A percentile compares a stretch with the other conserved stretches of the same genome.
Evolutionary conservation across 2,113 vertebrate species (phyloP).

Genomic region (Panthera uncia): DNA sequence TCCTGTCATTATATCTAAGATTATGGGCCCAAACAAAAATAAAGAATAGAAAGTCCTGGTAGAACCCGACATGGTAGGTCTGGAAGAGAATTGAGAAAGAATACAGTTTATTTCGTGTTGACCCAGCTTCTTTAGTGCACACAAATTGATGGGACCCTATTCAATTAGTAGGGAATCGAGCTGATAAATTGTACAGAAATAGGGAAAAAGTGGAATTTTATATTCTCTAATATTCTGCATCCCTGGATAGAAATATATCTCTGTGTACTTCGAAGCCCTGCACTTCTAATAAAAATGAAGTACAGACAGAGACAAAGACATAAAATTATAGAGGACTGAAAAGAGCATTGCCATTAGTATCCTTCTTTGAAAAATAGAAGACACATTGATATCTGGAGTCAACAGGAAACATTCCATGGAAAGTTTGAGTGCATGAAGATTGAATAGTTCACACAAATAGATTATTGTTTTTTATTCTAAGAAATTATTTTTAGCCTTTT

Average conservation of each 20-base stretch:
- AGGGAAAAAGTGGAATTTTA: neutral
- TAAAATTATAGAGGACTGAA: neutral
- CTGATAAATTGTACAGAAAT: neutral
- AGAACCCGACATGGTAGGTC: neutral
- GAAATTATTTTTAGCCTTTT: slow-evolving; percentile 68
- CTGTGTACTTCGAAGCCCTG: neutral
- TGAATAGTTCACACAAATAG: slow-evolving; percentile 25
- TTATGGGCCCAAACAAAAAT: neutral
- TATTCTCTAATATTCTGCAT: neutral
- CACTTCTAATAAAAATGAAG: slow-evolving; percentile 25
- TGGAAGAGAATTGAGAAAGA: neutral
- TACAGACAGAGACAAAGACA: neutral
- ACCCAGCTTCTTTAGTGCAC: neutral
- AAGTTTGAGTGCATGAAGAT: slow-evolving; percentile 28
- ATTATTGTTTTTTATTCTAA: slow-evolving; percentile 30
- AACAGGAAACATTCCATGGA: slow-evolving; percentile 48
- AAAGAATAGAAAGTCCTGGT: neutral
- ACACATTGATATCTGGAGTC: neutral
- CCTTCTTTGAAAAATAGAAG: neutral
- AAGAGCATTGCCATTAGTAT: neutral
- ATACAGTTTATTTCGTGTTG: neutral
- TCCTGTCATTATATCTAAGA: neutral
- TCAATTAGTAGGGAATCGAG: neutral
- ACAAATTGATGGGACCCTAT: neutral
- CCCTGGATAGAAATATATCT: neutral